Evolutionary conservation across 2,797 vertebrate species (phyloP), one percentile per base, ranked within the genome.

Genomic region (Galagoides demidoff): DNA sequence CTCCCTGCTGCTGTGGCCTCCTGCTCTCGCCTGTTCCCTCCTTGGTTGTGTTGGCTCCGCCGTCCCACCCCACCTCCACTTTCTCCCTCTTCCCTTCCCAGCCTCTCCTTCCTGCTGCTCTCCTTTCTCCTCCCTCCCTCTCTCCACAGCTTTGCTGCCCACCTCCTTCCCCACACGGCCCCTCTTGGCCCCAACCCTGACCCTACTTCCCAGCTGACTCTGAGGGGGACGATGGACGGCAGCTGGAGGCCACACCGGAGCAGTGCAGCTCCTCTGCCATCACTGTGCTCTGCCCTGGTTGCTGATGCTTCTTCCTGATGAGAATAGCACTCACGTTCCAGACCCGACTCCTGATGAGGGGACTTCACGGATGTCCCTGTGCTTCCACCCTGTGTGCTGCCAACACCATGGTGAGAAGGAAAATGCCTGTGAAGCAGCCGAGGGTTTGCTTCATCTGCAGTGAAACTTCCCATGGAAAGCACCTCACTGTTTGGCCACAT

Each of bases 11-110:
- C 43, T 43, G 29, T 49, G 17, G 27, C 43, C 43, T 29, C 27
- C 0, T 3, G 9, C 5, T 10, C 29, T 19, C 27, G 17, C 8
- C 43, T 29, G 9, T 5, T 5, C 19, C 17, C 73, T 20, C 27
- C 73, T 49, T 5, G 1, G 43, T 4, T 19, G 27, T 17, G 7
- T 27, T 5, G 8, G 16, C 73, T 74, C 45, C 73, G 8, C 5
- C 13, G 19, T 68, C 76, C 86, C 68, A 16, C 52, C 97, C 96
- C 64, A 76, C 66, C 68, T 89, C 85, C 20, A 11, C 5, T 20
- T 43, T 7, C n/a, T 23, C 31, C 19, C n/a, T 16, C 43, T 4
- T 31, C 59, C 31, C 43, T 55, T 10, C 31, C 17, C 37, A 29
- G 17, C 29, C 23, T 27, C 43, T 17, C 68, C 63, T 13, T 17